These are phyloP conservation scores for Cydia splendana DNA, from an alignment of 1,140 invertebrate species.

Conservation along the genomic window DNA sequence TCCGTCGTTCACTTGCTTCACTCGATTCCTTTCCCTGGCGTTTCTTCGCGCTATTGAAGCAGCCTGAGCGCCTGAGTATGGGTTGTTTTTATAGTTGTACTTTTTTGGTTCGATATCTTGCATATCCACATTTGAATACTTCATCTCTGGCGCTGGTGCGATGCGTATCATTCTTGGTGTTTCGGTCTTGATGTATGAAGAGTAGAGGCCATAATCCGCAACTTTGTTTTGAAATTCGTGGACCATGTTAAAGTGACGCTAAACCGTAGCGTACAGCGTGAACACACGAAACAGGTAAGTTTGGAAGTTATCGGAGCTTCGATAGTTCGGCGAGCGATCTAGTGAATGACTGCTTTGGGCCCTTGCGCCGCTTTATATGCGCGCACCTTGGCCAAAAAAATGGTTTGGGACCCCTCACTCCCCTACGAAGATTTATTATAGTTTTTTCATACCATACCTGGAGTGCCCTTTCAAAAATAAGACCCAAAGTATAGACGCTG, in stretches of 20 bases:
- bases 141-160: constrained; percentile 70
- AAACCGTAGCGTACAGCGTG: constrained; percentile 31
- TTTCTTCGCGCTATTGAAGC: constrained; percentile 92
- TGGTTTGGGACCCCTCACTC: constrained; percentile 65
- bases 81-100: constrained; percentile 83
- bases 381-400: constrained; percentile 63
- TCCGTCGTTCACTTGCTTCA: constrained; percentile 96
- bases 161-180: constrained; percentile 72
- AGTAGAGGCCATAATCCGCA: constrained; percentile 49
- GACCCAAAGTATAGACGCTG: constrained; percentile 44
- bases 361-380: constrained; percentile 59
- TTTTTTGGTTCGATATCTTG: constrained; percentile 80
- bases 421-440: constrained; percentile 47
- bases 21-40: constrained; percentile 93
- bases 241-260: constrained; percentile 51
- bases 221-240: constrained; percentile 55
- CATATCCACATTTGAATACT: constrained; percentile 49
- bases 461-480: constrained; percentile 53
- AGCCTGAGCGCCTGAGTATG: constrained; percentile 82
- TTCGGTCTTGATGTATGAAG: constrained; percentile 49
- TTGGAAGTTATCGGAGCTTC: constrained; percentile 38
- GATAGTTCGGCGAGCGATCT: constrained; percentile 41
- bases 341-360: constrained; percentile 60
- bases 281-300: constrained; percentile 28
- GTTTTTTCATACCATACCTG: constrained; percentile 69